Percentiles rank a stretch among this genome's conserved stretches.
Evolutionary conservation across 2,888 invertebrate species (phyloP).

Genomic region (Plagiodera versicolora): DNA sequence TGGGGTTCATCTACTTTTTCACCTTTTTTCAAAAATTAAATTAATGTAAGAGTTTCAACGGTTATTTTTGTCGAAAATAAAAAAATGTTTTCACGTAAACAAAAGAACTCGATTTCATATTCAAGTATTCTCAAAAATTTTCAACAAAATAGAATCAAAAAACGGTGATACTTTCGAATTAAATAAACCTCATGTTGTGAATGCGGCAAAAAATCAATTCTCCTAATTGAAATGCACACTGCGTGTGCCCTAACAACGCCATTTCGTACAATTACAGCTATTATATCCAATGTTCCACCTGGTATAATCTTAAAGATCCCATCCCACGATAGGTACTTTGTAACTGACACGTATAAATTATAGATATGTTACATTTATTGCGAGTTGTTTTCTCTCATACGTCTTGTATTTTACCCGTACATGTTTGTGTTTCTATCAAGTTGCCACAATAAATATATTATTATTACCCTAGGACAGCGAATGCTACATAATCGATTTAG

Average conservation of each 20-base stretch:
- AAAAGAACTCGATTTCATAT: too few relatives aligned
- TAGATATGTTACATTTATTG: constrained; percentile 21
- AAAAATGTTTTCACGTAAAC: too few relatives aligned
- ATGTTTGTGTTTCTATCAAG: constrained; percentile 30
- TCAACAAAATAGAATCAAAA: too few relatives aligned
- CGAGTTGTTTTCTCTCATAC: constrained; percentile 25
- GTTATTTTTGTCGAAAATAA: too few relatives aligned
- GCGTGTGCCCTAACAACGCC: neutral
- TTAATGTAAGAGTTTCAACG: too few relatives aligned
- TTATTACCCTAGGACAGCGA: constrained; percentile 16
- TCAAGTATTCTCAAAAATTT: too few relatives aligned
- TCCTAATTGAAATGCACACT: too few relatives aligned
- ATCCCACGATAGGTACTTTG: constrained; percentile 20
- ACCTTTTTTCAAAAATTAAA: too few relatives aligned
- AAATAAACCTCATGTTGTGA: too few relatives aligned
- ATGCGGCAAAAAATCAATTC: too few relatives aligned
- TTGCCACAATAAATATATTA: constrained; percentile 30
- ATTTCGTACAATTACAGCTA: neutral
- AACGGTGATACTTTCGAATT: too few relatives aligned
- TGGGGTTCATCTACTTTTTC: too few relatives aligned
- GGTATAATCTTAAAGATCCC: constrained; percentile 14
- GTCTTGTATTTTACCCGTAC: constrained; percentile 24
- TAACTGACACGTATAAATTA: constrained; percentile 37
- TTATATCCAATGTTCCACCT: constrained; percentile 2
- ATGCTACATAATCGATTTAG: constrained; percentile 20